Evolutionary conservation across 2,797 vertebrate genomes (phyloP).

Genomic region (Gymnoscopelus microlampas): DNA sequence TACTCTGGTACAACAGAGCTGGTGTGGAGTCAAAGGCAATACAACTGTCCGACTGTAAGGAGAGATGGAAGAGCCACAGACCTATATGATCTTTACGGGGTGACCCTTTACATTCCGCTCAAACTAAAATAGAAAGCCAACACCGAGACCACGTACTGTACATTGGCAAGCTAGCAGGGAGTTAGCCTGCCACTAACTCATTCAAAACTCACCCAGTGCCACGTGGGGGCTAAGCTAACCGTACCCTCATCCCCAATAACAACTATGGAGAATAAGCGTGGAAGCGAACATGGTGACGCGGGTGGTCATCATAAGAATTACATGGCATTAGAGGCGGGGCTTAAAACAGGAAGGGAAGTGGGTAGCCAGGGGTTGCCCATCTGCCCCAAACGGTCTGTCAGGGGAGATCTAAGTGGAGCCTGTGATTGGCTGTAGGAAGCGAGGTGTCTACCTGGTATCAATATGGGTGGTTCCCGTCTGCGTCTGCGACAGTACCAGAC

Average conservation of each 20-base stretch:
- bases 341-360: constrained; percentile 61
- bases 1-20: constrained; percentile 5
- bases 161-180: neutral
- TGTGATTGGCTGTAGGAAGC: too few relatives aligned
- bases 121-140: constrained; percentile 30
- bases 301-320: constrained; percentile 9
- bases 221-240: neutral
- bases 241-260: neutral
- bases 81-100: constrained; percentile 5
- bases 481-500: constrained; percentile 75
- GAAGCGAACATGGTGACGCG: neutral
- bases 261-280: neutral
- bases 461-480: neutral
- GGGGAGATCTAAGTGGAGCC: neutral
- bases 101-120: constrained; percentile 23
- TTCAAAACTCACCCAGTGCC: neutral
- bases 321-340: constrained; percentile 52
- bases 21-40: neutral
- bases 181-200: neutral
- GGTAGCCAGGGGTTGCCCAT: neutral
- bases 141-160: neutral
- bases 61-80: constrained; percentile 19
- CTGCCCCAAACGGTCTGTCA: neutral
- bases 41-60: neutral
- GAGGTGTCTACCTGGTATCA: constrained; percentile 55